A percentile compares a stretch with the other conserved stretches of the same genome.
Conservation (phyloP, 2,113 vertebrate genomes). For the Cyanocitta stelleri region DNA sequence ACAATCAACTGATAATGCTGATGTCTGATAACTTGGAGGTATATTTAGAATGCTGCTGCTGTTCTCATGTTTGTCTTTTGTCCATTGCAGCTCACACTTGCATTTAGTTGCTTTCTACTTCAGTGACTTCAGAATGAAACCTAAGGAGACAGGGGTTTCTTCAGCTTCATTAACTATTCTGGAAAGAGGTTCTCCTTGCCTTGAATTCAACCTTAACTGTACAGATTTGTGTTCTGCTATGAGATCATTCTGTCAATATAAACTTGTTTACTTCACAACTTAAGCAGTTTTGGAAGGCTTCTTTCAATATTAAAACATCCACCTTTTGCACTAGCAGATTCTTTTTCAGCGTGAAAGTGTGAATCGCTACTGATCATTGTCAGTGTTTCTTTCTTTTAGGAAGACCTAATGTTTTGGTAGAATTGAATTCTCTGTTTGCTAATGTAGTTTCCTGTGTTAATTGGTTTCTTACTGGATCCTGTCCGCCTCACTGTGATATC, state of each 20-base stretch:
- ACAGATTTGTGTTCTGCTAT: background rate
- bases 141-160: background rate
- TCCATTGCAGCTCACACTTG: background rate
- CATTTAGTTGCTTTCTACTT: background rate
- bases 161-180: constrained; percentile 8
- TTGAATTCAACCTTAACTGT: background rate
- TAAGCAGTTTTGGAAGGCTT: background rate
- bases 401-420: background rate
- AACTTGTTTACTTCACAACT: background rate
- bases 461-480: background rate
- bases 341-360: background rate
- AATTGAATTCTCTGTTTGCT: constrained; percentile 2
- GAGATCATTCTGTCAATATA: background rate
- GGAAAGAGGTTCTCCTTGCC: background rate
- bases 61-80: background rate
- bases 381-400: background rate
- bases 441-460: background rate
- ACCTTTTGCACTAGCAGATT: background rate
- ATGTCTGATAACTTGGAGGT: background rate
- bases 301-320: background rate
- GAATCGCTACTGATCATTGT: background rate
- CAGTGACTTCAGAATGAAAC: background rate
- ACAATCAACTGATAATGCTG: background rate
- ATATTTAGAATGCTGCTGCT: background rate
- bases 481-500: background rate